Evolutionary conservation across 2,113 vertebrate genomes (phyloP).

Genomic region (Chlorodrepanis virens): DNA sequence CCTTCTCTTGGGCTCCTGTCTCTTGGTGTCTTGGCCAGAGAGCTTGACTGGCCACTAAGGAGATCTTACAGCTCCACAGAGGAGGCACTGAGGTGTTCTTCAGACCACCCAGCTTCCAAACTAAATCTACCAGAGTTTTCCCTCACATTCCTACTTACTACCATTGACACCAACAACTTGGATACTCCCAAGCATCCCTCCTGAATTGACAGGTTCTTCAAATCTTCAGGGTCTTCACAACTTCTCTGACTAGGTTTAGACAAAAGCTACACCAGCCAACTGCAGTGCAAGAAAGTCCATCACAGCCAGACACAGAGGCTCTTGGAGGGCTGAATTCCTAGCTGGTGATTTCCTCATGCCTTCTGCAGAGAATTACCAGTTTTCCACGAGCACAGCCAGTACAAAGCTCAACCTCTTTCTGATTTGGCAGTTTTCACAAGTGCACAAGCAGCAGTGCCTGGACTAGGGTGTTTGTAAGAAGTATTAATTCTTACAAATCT

Average conservation of each 20-base stretch:
- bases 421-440: background rate
- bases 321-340: background rate
- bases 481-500: background rate
- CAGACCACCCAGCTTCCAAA: background rate
- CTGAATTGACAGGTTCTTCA: background rate
- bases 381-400: background rate
- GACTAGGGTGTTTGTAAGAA: background rate
- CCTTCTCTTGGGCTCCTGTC: background rate
- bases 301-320: background rate
- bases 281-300: background rate
- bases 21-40: background rate
- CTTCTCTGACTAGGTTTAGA: background rate
- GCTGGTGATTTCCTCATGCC: background rate
- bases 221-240: background rate
- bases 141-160: background rate
- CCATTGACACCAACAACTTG: background rate
- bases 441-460: background rate
- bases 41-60: background rate
- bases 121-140: background rate
- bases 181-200: background rate
- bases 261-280: background rate
- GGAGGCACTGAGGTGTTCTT: background rate
- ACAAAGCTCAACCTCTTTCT: background rate
- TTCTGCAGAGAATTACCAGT: background rate
- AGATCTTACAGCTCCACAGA: background rate